Evolutionary conservation across 2,797 vertebrate species (phyloP).

Genomic region (Zalophus californianus): DNA sequence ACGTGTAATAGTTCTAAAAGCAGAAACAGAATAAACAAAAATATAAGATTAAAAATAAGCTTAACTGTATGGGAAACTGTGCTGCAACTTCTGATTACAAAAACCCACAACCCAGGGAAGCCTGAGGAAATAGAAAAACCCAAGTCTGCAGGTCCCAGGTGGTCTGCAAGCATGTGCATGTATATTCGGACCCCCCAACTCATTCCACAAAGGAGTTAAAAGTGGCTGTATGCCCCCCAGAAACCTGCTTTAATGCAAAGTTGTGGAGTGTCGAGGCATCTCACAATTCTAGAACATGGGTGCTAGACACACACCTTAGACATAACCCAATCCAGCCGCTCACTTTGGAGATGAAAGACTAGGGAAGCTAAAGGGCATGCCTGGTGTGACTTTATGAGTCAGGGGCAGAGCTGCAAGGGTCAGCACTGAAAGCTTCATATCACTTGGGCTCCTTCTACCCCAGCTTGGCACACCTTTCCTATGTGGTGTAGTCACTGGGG

Average conservation of each 20-base stretch:
- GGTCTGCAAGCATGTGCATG: not conserved
- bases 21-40: slow-evolving; percentile 6
- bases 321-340: not conserved
- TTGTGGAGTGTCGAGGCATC: not conserved
- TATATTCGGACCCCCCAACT: not conserved
- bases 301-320: not conserved
- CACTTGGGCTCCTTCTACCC: not conserved
- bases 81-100: not conserved
- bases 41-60: not conserved
- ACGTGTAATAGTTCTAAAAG: not conserved
- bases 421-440: rapidly evolving
- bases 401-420: not conserved
- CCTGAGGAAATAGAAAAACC: not conserved
- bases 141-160: not conserved
- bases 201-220: not conserved
- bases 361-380: not conserved
- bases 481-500: not conserved
- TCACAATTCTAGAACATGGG: not conserved
- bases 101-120: not conserved
- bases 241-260: not conserved
- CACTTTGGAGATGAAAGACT: not conserved
- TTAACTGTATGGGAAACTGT: not conserved
- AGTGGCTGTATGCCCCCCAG: not conserved
- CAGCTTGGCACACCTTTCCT: not conserved
- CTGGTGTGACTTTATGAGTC: not conserved